Percentiles rank a stretch among this genome's conserved stretches.
These are phyloP conservation scores for Rynchops niger DNA, from an alignment of 2,113 vertebrate species.

Conservation along the genomic window DNA sequence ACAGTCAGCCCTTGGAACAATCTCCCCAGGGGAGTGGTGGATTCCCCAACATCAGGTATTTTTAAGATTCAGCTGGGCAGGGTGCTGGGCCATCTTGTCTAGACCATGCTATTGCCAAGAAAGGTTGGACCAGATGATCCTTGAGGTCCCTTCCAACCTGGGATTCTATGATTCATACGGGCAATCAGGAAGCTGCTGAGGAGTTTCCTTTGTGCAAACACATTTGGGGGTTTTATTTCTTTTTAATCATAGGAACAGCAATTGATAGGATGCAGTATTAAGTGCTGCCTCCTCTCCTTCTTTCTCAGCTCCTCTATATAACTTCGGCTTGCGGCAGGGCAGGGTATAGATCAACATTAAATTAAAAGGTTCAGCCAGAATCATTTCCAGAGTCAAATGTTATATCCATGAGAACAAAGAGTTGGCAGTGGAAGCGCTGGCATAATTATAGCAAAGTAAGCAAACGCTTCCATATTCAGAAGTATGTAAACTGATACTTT, in stretches of 20 bases:
- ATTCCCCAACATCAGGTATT: background rate
- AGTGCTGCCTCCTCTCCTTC: background rate
- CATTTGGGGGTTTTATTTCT: background rate
- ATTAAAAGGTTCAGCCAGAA: constrained; percentile 32
- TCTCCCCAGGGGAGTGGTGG: background rate
- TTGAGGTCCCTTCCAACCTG: background rate
- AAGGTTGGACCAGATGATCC: background rate
- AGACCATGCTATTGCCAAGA: background rate
- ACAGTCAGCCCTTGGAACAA: background rate
- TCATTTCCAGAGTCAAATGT: constrained; percentile 3
- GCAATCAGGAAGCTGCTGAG: background rate
- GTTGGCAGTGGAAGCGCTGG: constrained; percentile 18
- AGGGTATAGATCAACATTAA: background rate
- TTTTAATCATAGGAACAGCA: background rate
- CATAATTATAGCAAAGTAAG: constrained; percentile 43
- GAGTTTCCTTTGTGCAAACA: background rate
- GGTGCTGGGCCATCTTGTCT: background rate
- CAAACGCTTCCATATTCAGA: constrained; percentile 8
- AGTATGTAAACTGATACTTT: constrained; percentile 6
- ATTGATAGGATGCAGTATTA: background rate
- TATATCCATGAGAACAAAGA: constrained; percentile 6
- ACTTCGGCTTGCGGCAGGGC: background rate
- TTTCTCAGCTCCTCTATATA: background rate
- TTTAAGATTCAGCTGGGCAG: background rate
- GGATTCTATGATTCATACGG: background rate